These are phyloP conservation scores for Bibio marci DNA, from an alignment of 2,888 invertebrate genomes.

Conservation along the genomic window DNA sequence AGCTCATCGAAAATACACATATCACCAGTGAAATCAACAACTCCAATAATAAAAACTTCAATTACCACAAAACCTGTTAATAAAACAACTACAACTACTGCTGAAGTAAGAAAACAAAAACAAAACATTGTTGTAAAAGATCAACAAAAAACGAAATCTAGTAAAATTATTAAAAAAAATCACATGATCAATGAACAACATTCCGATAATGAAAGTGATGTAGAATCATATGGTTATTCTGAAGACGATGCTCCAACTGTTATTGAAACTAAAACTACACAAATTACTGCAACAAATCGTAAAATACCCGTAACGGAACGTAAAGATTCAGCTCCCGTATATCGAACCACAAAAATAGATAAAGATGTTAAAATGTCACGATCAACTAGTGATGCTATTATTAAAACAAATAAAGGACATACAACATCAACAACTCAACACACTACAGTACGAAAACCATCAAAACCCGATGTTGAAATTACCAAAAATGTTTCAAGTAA, in stretches of 20 bases:
- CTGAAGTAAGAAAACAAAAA: no score
- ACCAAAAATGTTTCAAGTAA: slow-evolving; percentile 25
- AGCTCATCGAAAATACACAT: no score
- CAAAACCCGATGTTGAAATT: slow-evolving; percentile 34
- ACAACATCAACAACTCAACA: background rate
- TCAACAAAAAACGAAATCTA: no score
- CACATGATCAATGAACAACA: slow-evolving; percentile 1
- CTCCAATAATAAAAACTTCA: no score
- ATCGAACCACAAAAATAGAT: slow-evolving; percentile 28
- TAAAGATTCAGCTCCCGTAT: slow-evolving; percentile 28
- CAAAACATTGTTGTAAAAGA: no score
- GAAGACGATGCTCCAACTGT: slow-evolving; percentile 4
- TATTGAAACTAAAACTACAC: background rate
- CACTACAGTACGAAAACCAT: slow-evolving; percentile 22
- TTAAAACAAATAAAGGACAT: slow-evolving; percentile 30
- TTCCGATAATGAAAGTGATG: slow-evolving; percentile 3
- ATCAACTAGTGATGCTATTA: slow-evolving; percentile 38
- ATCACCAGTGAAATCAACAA: no score
- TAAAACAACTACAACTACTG: no score
- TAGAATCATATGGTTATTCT: slow-evolving; percentile 1
- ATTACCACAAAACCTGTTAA: no score
- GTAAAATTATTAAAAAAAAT: no score
- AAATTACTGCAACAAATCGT: no score
- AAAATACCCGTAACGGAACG: slow-evolving; percentile 26
- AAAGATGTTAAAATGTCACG: slow-evolving; percentile 34